Base-by-base conservation (phyloP, 2,888 invertebrate genomes). In the Zaprionus lineosus region DNA sequence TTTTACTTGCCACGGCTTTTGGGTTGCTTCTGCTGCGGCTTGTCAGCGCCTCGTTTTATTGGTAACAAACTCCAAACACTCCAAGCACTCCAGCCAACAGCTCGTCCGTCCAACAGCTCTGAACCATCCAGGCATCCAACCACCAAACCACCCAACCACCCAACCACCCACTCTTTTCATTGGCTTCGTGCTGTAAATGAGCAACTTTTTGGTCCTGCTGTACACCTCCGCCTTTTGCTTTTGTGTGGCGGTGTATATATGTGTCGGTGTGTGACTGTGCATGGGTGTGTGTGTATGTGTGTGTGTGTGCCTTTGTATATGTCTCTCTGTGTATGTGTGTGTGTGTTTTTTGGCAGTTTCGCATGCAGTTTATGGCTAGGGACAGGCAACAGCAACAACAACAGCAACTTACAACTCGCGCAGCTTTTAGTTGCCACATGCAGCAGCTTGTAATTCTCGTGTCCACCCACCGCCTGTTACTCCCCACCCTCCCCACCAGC, bases 1-100 rank as follows among this genome's bases (percentile, higher is more conserved):
- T 33, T 64, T 55, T 26, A 37, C 33, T 48, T 29, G 46, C 28
- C 21, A 34, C 9, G 26, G 12, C n/a, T 1, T 26, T 8, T 5
- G 19, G 9, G 36, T 36, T 57, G 11, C 9, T 21, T 34, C 29
- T 44, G 56, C 60, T 59, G 50, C 34, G 70, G 64, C 60, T 74
- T 76, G 81, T 76, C 81, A 83, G 76, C 84, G 72, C 75, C 76
- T 71, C 79, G 60, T 82, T 78, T 78, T 84, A 84, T 77, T 65
- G 64, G 69, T 64, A 65, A 60, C 52, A 53, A 37, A 40, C 44
- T 43, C 37, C 9, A 1, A 15, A 26, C 21, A 15, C 39, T 7
- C 14, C 16, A n/a, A n/a, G n/a, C 15, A 1, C 3, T 1, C 1
- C 7, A 14, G 28, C 15, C n/a, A 18, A 29, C 33, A 7, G 4